A percentile compares a stretch with the other conserved stretches of the same genome.
These are phyloP conservation scores for Nibea albiflora DNA, from an alignment of 2,113 vertebrate species.

Conservation along the genomic window DNA sequence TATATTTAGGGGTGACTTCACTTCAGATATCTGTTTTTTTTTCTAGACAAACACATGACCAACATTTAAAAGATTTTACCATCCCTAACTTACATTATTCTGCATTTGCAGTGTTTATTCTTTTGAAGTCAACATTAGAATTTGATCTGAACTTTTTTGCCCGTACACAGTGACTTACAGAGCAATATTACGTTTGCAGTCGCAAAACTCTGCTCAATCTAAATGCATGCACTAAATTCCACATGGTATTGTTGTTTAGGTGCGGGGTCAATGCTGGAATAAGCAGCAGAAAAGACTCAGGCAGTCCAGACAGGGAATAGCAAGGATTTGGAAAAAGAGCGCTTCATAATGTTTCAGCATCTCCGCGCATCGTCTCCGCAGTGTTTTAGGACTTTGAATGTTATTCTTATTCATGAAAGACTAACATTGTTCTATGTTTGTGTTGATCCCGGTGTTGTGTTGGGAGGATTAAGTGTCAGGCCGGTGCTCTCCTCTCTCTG, in stretches of 20 bases:
- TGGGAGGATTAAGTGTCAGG: constrained; percentile 77
- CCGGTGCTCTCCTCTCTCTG: constrained; percentile 75
- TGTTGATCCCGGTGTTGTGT: constrained; percentile 78
- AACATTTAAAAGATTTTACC: neutral
- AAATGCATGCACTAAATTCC: constrained; percentile 58
- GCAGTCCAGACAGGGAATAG: constrained; percentile 57
- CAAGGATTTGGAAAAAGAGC: constrained; percentile 66
- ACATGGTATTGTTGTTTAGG: constrained; percentile 48
- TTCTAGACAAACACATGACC: neutral
- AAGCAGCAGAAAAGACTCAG: constrained; percentile 55
- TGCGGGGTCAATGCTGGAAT: constrained; percentile 61
- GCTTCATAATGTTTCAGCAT: constrained; percentile 56
- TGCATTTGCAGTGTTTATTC: constrained; percentile 5
- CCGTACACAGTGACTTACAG: neutral
- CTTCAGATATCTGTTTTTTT: neutral
- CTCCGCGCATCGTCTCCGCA: constrained; percentile 50
- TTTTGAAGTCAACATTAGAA: neutral
- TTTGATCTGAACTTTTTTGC: constrained; percentile 9
- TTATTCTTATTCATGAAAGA: constrained; percentile 81
- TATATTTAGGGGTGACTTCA: neutral
- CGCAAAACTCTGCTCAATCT: constrained; percentile 49
- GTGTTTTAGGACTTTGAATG: constrained; percentile 72
- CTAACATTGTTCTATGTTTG: constrained; percentile 74
- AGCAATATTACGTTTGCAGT: neutral
- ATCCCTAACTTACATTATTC: neutral